phyloP scores from a whole-genome alignment of 2,888 invertebrate species.

The Dugesia japonica region DNA sequence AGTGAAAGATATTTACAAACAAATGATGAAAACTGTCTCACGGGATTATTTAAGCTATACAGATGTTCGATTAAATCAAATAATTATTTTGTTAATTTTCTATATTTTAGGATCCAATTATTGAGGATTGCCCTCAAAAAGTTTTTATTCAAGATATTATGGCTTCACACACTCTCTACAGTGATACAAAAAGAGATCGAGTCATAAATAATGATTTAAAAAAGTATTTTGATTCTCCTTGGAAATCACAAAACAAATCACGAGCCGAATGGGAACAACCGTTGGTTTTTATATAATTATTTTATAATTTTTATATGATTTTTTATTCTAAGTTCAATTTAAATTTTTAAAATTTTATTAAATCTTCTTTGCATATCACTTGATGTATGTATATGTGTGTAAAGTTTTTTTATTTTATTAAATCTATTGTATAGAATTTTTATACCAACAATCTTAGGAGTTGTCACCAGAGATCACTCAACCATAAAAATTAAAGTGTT shows the following conservation, averaged over 20 bases:
- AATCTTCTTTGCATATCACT: no score
- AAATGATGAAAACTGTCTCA: constrained; percentile 46
- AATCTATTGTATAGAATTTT: no score
- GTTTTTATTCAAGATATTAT: constrained; percentile 40
- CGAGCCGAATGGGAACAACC: not conserved
- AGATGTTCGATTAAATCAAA: not conserved
- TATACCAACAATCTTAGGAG: no score
- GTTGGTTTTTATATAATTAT: no score
- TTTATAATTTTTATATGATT: no score
- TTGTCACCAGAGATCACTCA: no score
- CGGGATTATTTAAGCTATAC: constrained; percentile 41
- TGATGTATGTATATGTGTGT: no score
- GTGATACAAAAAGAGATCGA: constrained; percentile 38
- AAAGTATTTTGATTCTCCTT: constrained; percentile 40
- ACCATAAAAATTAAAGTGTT: no score
- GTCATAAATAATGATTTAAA: constrained; percentile 42
- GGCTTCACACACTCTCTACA: constrained; percentile 42
- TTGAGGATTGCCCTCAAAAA: constrained; percentile 41
- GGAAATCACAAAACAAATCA: constrained; percentile 36
- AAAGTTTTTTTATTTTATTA: no score
- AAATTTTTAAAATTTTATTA: no score
- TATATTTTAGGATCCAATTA: constrained; percentile 40
- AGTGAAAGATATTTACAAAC: constrained; percentile 46
- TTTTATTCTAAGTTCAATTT: no score
- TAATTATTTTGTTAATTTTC: not conserved